Conservation (phyloP, 2,113 vertebrate genomes). For the Amphiprion percula region DNA sequence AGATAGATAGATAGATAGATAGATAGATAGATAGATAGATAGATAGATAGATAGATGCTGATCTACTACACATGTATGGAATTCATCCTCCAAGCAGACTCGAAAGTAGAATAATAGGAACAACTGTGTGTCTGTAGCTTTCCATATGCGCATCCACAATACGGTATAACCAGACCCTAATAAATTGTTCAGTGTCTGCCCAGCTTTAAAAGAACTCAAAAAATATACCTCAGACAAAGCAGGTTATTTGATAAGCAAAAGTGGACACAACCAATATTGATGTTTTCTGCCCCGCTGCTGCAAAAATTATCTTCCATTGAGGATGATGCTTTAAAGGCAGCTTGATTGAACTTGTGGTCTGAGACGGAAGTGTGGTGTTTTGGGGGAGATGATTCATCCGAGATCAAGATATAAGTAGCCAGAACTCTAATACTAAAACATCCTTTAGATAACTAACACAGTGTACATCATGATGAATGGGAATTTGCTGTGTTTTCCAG, state of each 20-base stretch:
- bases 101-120: no score
- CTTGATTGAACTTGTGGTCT: conserved; percentile 43
- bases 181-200: neutral
- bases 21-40: no score
- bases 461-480: conserved; percentile 47
- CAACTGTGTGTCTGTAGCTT: no score
- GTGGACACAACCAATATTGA: conserved; percentile 22
- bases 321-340: conserved; percentile 32
- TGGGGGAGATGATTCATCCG: conserved; percentile 42
- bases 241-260: conserved; percentile 47
- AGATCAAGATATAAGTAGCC: conserved; percentile 64
- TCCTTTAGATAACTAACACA: conserved; percentile 57
- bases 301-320: conserved; percentile 40
- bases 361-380: conserved; percentile 13
- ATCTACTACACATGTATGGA: no score
- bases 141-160: no score
- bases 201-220: conserved; percentile 1
- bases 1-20: no score
- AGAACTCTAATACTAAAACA: conserved; percentile 51
- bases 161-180: neutral
- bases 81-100: no score
- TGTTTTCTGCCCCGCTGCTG: conserved; percentile 14
- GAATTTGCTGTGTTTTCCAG: conserved; percentile 45
- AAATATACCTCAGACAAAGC: conserved; percentile 17
- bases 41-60: no score